Conservation (phyloP, 2,797 vertebrate species). For the Corythornis leucogaster region DNA sequence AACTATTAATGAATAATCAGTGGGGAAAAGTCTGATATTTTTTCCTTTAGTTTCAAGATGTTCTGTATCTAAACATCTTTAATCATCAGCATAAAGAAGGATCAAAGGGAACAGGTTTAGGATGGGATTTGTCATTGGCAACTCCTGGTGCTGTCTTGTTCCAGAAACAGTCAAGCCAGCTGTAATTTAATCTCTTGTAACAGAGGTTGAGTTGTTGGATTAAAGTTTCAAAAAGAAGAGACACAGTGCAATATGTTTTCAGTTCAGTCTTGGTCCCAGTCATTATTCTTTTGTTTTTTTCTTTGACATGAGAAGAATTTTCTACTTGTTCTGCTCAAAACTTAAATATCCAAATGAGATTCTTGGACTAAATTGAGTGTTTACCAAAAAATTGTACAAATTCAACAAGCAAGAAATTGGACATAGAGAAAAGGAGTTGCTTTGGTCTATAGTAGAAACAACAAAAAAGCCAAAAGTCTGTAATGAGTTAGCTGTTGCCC, state of each 20-base stretch:
- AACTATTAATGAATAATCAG: background rate
- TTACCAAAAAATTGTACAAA: background rate
- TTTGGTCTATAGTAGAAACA: background rate
- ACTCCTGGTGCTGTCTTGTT: background rate
- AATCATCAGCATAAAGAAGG: background rate
- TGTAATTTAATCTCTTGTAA: background rate
- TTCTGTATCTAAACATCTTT: background rate
- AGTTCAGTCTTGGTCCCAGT: background rate
- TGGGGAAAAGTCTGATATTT: background rate
- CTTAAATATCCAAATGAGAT: background rate
- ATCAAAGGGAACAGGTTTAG: background rate
- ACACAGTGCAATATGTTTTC: background rate
- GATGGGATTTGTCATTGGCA: background rate
- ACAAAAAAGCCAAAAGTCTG: background rate
- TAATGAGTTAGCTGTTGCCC: background rate
- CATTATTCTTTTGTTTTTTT: background rate
- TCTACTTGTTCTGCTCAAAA: background rate
- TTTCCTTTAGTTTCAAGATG: background rate
- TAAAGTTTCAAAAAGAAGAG: background rate
- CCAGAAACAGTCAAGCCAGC: background rate
- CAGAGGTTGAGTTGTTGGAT: background rate
- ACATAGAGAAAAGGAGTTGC: background rate
- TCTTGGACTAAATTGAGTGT: background rate
- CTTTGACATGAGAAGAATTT: background rate
- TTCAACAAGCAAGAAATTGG: background rate